Percentiles rank a stretch among this genome's conserved stretches.
phyloP scores from a whole-genome alignment of 2,113 vertebrate genomes.

The Hemiscyllium ocellatum region DNA sequence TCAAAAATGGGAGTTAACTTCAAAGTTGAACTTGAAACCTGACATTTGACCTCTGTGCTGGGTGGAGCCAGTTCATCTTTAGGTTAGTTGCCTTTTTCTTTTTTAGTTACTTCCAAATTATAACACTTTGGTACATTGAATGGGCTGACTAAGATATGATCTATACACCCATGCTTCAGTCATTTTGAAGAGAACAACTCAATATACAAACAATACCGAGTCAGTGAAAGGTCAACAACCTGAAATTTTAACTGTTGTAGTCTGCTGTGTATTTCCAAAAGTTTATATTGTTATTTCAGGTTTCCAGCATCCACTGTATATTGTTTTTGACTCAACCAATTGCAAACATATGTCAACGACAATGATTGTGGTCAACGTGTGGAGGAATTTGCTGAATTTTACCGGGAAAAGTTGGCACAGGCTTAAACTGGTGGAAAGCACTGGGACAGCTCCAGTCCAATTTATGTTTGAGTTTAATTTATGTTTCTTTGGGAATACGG shows the following conservation, averaged over 20 bases:
- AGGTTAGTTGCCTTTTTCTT: not conserved
- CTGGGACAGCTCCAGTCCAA: not conserved
- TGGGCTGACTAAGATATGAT: not conserved
- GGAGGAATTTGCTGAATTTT: not conserved
- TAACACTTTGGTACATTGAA: not conserved
- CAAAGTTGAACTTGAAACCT: not conserved
- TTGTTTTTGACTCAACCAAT: not conserved
- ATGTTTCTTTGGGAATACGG: not conserved
- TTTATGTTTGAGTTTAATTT: not conserved
- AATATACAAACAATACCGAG: not conserved
- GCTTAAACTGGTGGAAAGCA: not conserved
- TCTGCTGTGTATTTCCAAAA: not conserved
- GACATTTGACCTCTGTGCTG: not conserved
- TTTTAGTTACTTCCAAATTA: not conserved
- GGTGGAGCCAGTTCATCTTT: not conserved
- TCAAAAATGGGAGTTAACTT: not conserved
- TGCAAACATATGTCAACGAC: not conserved
- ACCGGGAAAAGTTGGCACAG: not conserved
- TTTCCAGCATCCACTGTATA: not conserved
- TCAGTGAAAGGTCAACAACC: not conserved
- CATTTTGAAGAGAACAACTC: not conserved
- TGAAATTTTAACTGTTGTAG: not conserved
- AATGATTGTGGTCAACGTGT: not conserved
- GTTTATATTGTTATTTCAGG: not conserved
- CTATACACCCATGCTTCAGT: not conserved